These are phyloP conservation scores for Sycobia sp. DNA, from an alignment of 1,140 invertebrate genomes.

Conservation along the genomic window DNA sequence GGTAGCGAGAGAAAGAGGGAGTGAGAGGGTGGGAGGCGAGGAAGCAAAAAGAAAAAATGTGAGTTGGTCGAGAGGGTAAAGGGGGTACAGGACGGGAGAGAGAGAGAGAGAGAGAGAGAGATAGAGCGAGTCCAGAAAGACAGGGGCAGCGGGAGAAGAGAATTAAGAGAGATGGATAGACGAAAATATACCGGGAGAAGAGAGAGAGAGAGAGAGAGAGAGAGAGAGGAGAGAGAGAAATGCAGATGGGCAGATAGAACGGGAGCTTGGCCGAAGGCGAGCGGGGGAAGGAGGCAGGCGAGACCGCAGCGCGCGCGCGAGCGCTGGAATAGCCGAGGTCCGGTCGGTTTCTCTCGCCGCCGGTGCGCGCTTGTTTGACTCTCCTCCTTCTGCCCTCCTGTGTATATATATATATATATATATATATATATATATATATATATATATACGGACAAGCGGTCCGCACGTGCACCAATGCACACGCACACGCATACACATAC, in stretches of 20 bases:
- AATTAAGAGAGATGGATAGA: no score
- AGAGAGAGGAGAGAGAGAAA: constrained; percentile 5
- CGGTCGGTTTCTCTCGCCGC: not conserved
- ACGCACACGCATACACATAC: not conserved
- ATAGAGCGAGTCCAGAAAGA: no score
- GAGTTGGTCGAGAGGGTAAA: constrained; percentile 17
- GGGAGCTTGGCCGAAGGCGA: no score
- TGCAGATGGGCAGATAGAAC: no score
- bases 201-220: not conserved
- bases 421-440: no score
- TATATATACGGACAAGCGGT: not conserved
- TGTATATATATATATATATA: no score
- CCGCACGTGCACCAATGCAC: not conserved
- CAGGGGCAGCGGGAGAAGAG: no score
- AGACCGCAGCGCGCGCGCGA: not conserved
- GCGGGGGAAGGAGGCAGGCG: not conserved
- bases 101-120: constrained; percentile 10
- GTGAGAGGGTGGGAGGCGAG: constrained; percentile 14
- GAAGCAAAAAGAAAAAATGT: constrained; percentile 12
- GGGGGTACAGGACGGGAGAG: not conserved
- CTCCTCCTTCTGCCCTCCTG: not conserved
- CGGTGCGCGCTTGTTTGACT: not conserved
- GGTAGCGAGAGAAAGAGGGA: no score
- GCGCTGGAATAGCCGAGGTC: not conserved
- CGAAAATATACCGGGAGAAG: no score